Evolutionary conservation across 2,888 invertebrate genomes (phyloP).

Genomic region (Cybosia mesomella): DNA sequence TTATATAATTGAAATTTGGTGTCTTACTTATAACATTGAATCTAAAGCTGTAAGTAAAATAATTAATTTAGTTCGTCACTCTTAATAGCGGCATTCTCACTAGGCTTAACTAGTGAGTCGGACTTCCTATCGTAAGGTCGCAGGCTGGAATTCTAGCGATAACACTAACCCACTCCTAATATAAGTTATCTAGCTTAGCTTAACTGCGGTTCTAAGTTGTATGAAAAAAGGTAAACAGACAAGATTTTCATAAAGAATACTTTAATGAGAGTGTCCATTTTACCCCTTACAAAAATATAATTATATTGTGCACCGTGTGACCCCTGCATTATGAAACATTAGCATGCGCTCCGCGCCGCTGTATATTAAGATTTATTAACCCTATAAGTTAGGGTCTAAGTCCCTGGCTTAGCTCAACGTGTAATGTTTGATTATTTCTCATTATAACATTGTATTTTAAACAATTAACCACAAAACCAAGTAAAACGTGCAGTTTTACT

Average conservation of each 20-base stretch:
- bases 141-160: too few species aligned
- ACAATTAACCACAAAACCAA: too few species aligned
- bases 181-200: too few species aligned
- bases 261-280: conserved; percentile 24
- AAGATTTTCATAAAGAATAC: conserved; percentile 9
- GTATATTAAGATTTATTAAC: conserved; percentile 67
- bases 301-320: conserved; percentile 38
- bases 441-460: conserved; percentile 25
- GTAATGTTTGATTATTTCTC: conserved; percentile 42
- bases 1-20: too few species aligned
- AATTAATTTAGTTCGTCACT: too few species aligned
- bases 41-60: too few species aligned
- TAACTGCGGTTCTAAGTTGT: neutral
- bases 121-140: too few species aligned
- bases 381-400: conserved; percentile 57
- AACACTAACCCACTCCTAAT: too few species aligned
- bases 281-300: conserved; percentile 49
- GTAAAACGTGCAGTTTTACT: neutral
- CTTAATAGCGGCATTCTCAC: too few species aligned
- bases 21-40: too few species aligned
- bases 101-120: too few species aligned
- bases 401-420: conserved; percentile 41
- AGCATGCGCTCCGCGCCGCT: conserved; percentile 53
- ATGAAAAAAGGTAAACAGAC: neutral
- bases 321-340: conserved; percentile 62